phyloP scores from a whole-genome alignment of 2,113 vertebrate species.

The Gymnogyps californianus region DNA sequence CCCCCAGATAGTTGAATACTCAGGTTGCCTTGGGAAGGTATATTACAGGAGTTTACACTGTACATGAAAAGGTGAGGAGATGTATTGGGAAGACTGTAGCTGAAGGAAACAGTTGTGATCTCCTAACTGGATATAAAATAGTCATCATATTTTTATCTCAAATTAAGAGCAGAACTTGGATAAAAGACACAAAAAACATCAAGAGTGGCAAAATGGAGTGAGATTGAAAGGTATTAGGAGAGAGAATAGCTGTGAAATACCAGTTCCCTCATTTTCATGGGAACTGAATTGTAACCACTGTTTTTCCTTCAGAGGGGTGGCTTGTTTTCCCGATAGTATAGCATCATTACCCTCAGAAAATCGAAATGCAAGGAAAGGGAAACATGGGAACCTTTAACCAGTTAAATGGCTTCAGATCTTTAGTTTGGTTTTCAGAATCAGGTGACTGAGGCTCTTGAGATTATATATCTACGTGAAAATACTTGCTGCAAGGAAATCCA shows the following conservation, averaged over 20 bases:
- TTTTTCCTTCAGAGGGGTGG: neutral
- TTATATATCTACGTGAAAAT: neutral
- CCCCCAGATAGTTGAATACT: neutral
- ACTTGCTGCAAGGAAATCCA: neutral
- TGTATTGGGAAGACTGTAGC: neutral
- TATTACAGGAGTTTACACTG: neutral
- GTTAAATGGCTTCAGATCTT: neutral
- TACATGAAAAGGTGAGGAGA: neutral
- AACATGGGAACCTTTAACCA: neutral
- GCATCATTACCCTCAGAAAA: neutral
- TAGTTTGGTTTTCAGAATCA: neutral
- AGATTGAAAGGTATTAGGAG: neutral
- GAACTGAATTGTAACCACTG: neutral
- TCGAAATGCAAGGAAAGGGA: neutral
- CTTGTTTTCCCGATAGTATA: neutral
- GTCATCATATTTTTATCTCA: neutral
- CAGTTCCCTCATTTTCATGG: neutral
- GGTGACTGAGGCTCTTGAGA: neutral
- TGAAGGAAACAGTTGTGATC: neutral
- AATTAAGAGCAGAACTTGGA: neutral
- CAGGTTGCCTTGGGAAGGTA: neutral
- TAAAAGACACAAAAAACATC: neutral
- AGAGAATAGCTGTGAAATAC: neutral
- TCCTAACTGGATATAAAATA: neutral
- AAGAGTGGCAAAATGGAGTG: neutral